phyloP scores from a whole-genome alignment of 30 jellyfish, hydroid and myxozoan species.

The Turritopsis rubra region DNA sequence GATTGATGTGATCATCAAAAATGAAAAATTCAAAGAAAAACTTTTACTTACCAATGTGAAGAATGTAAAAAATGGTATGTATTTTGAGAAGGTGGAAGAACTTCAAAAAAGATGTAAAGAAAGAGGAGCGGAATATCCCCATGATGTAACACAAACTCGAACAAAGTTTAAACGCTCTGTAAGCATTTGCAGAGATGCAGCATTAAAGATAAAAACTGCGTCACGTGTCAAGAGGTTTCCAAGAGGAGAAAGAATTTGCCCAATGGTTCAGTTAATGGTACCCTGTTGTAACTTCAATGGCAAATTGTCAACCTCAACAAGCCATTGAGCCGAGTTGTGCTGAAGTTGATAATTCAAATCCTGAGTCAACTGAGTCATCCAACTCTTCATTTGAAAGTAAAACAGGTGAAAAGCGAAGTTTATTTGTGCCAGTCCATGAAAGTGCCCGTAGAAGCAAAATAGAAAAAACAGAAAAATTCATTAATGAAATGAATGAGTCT shows the following conservation, averaged over 20 bases:
- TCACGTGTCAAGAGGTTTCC: no score
- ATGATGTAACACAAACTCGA: background rate
- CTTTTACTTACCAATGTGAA: background rate
- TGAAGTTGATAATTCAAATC: background rate
- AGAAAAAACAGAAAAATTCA: background rate
- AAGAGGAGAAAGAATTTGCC: background rate
- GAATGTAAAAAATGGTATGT: background rate
- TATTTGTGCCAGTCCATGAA: background rate
- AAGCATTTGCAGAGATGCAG: background rate
- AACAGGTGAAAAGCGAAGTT: background rate
- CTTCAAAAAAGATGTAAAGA: background rate
- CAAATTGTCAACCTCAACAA: background rate
- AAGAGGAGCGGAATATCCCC: background rate
- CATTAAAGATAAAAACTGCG: background rate
- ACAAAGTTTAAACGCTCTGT: background rate
- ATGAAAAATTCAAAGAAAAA: conserved; percentile 3
- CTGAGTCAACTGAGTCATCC: background rate
- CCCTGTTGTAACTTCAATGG: background rate
- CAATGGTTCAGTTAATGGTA: background rate
- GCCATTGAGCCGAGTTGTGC: background rate
- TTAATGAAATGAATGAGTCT: background rate
- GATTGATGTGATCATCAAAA: background rate
- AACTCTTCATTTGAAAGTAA: background rate
- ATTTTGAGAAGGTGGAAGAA: background rate
- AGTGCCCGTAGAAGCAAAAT: background rate